Evolutionary conservation across 2,888 invertebrate species (phyloP).

Genomic region (Bedellia somnulentella): DNA sequence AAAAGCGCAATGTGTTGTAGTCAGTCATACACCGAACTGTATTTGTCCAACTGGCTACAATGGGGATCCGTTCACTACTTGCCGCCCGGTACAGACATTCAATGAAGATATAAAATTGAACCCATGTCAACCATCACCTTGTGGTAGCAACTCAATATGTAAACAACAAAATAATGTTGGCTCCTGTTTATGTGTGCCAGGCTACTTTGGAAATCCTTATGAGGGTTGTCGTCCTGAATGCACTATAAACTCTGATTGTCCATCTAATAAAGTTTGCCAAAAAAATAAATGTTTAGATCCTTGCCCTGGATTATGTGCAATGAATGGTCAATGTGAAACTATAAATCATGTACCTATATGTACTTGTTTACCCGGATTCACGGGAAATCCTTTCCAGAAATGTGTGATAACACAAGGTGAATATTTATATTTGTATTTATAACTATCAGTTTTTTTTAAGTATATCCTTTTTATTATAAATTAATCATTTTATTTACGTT

Average conservation of each 20-base stretch:
- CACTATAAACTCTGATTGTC: constrained; percentile 71
- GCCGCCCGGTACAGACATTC: constrained; percentile 38
- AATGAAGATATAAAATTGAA: constrained; percentile 38
- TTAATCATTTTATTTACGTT: not conserved
- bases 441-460: too few relatives aligned
- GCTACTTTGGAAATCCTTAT: constrained; percentile 66
- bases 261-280: constrained; percentile 71
- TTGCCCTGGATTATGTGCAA: constrained; percentile 74
- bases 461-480: not conserved
- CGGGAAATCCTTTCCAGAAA: constrained; percentile 62
- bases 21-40: constrained; percentile 73
- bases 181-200: constrained; percentile 68
- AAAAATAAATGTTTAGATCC: constrained; percentile 76
- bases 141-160: constrained; percentile 73
- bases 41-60: constrained; percentile 65
- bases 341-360: constrained; percentile 73
- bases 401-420: constrained; percentile 32
- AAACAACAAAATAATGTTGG: constrained; percentile 70
- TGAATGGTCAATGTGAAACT: constrained; percentile 72
- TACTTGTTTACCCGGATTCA: constrained; percentile 65
- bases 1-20: constrained; percentile 72
- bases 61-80: constrained; percentile 73
- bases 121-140: constrained; percentile 71
- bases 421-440: too few relatives aligned
- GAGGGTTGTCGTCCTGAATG: constrained; percentile 78